Evolutionary conservation across 1,140 invertebrate species (phyloP).

Genomic region (Aporrectodea caliginosa): DNA sequence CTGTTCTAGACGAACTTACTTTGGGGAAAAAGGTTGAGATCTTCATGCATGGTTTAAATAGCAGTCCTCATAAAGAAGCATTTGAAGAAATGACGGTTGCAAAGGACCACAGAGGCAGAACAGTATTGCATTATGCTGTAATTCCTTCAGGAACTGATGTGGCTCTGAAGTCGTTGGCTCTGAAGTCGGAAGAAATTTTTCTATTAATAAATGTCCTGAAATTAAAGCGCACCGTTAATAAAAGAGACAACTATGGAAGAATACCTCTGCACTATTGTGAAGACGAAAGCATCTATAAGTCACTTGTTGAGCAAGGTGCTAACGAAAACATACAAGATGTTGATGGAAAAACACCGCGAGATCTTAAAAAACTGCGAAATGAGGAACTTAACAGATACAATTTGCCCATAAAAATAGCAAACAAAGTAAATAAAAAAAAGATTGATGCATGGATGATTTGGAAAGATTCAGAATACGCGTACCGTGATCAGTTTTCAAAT

Average conservation of each 20-base stretch:
- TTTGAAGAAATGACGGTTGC: too few relatives aligned
- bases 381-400: neutral
- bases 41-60: too few relatives aligned
- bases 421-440: neutral
- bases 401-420: neutral
- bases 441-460: neutral
- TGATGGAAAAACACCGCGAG: neutral
- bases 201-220: too few relatives aligned
- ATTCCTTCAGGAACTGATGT: too few relatives aligned
- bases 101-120: neutral
- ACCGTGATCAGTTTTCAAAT: neutral
- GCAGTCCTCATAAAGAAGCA: too few relatives aligned
- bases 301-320: neutral
- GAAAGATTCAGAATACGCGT: neutral
- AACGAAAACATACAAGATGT: neutral
- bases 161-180: too few relatives aligned
- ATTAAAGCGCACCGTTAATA: too few relatives aligned
- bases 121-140: neutral
- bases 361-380: neutral
- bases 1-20: too few relatives aligned
- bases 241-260: neutral
- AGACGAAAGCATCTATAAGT: too few relatives aligned
- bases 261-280: too few relatives aligned
- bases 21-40: too few relatives aligned
- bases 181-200: too few relatives aligned